phyloP scores from a whole-genome alignment of 2,888 invertebrate species.

The Acleris holmiana region DNA sequence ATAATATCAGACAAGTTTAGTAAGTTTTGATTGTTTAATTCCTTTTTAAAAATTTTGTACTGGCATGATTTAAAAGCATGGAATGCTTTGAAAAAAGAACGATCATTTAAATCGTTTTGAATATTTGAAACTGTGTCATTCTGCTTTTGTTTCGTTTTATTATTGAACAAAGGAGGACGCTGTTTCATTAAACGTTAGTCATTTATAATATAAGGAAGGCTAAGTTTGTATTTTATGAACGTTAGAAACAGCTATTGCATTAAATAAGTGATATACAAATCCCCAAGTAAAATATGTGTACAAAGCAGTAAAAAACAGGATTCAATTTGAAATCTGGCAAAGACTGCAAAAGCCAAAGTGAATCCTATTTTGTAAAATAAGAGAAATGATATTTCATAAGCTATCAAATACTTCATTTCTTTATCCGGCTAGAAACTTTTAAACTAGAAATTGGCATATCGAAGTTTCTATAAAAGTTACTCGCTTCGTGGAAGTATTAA shows the following conservation, averaged over 20 bases:
- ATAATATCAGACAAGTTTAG: conserved; percentile 25
- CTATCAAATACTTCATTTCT: conserved; percentile 41
- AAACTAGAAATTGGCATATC: conserved; percentile 48
- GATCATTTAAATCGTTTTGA: neutral
- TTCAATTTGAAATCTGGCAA: too few species aligned
- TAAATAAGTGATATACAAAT: too few species aligned
- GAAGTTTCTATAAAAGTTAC: conserved; percentile 43
- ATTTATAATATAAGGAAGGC: too few species aligned
- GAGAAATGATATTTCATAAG: conserved; percentile 23
- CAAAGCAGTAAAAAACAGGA: too few species aligned
- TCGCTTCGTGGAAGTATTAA: conserved; percentile 37
- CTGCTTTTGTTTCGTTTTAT: neutral
- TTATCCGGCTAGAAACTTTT: conserved; percentile 44
- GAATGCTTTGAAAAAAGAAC: neutral
- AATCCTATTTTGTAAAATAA: conserved; percentile 2
- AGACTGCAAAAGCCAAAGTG: neutral
- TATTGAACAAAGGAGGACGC: too few species aligned
- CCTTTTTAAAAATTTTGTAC: conserved; percentile 18
- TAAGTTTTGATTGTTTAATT: conserved; percentile 13
- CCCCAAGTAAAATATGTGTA: too few species aligned
- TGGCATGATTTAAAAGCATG: conserved; percentile 2
- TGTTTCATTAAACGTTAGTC: too few species aligned
- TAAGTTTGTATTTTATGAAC: too few species aligned
- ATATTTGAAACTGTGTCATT: neutral
- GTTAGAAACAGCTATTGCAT: too few species aligned